Evolutionary conservation across 37 sponge, comb jelly and placozoan species (phyloP), one percentile per base, ranked within the genome.

Genomic region (Lycopodina hypogea): DNA sequence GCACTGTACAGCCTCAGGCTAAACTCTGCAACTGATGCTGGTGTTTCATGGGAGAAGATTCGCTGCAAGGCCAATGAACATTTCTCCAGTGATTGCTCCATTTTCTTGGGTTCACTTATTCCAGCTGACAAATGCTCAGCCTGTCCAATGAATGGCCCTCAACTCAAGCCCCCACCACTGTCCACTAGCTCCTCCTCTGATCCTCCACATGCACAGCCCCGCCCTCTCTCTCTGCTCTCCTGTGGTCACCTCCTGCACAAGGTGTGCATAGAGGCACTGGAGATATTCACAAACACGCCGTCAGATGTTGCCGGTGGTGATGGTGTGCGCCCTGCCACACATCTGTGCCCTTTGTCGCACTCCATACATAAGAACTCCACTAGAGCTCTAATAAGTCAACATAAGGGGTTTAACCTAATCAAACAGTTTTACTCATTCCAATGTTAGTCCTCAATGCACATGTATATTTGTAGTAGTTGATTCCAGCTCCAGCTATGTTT

Each of bases 321-420:
- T 45, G 48, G 71, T 40, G 41, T n/a, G 26, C 6, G 24, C 7
- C 45, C 34, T 71, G 29, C 56, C 62, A 17, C 66, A 66, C 48
- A 62, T 75, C 23, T 91, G 91, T 51, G 87, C 91, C n/a, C 62
- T 91, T 38, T 91, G 91, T 66, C 74, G 91, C 21, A n/a, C 80
- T 41, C 61, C 84, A 1, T 91, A 91, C 64, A 64, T 35, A 38
- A 84, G 76, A 70, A 70, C 35, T 24, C 66, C 35, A 32, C 48
- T 45, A 9, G 8, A 45, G 9, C 48, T 45, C 9, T 45, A 45
- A 45, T 45, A 45, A 45, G n/a, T n/a, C n/a, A n/a, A n/a, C n/a
- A n/a, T n/a, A n/a, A n/a, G n/a, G n/a, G n/a, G n/a, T n/a, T n/a
- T n/a, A n/a, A n/a, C n/a, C n/a, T n/a, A n/a, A n/a, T n/a, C n/a